phyloP scores from a whole-genome alignment of 1,140 invertebrate species.

The Dolichoris vasculosae region DNA sequence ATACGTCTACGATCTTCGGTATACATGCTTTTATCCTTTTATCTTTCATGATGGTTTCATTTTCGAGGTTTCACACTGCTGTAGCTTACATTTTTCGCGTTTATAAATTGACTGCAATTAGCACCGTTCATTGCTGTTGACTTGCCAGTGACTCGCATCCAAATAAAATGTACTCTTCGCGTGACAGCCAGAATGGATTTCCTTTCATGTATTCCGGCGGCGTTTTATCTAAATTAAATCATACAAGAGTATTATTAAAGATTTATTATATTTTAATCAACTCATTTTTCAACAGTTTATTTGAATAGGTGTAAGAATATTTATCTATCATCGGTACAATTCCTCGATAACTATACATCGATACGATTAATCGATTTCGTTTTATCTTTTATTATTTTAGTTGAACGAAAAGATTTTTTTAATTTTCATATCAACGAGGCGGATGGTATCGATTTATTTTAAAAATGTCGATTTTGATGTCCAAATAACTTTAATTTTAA shows the following conservation, averaged over 20 bases:
- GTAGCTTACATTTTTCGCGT: conserved; percentile 17
- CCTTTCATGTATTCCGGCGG: conserved; percentile 71
- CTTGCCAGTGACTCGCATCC: conserved; percentile 72
- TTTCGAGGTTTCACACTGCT: conserved; percentile 3
- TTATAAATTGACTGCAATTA: not conserved
- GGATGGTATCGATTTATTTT: no score
- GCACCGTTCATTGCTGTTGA: conserved; percentile 54
- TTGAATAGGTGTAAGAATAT: not conserved
- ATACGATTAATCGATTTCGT: not conserved
- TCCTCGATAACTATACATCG: not conserved
- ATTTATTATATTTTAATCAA: not conserved
- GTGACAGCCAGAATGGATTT: conserved; percentile 73
- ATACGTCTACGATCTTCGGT: not conserved
- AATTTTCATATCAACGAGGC: no score
- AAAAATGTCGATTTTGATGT: no score
- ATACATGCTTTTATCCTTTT: not conserved
- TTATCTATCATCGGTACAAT: not conserved
- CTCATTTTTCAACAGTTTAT: not conserved
- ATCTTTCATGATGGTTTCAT: not conserved
- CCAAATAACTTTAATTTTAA: no score
- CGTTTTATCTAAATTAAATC: conserved; percentile 68
- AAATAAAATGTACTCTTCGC: conserved; percentile 75
- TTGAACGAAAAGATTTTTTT: no score
- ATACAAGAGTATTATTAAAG: not conserved
- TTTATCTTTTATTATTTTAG: conserved; percentile 1